Evolutionary conservation across 37 sponge, comb jelly and placozoan genomes (phyloP).

Genomic region (Spongilla lacustris): DNA sequence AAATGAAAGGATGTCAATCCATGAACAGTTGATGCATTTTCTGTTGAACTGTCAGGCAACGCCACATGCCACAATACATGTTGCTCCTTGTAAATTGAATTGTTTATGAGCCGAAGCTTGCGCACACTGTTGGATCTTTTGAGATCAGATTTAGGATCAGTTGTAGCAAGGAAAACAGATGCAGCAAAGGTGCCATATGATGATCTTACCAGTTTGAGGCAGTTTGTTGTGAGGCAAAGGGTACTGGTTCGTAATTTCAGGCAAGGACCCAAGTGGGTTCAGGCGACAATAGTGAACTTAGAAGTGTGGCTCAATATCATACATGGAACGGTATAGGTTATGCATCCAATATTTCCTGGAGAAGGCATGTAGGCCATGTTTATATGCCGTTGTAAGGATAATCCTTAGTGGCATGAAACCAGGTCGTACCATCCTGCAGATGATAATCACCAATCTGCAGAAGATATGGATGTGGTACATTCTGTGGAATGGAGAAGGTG

Average conservation of each 20-base stretch:
- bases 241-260: slow-evolving; percentile 30
- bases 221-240: slow-evolving; percentile 7
- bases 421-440: too few species aligned
- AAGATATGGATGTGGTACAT: too few species aligned
- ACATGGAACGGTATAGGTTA: too few species aligned
- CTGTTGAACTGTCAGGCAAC: not conserved
- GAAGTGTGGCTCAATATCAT: too few species aligned
- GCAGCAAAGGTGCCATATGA: slow-evolving; percentile 14
- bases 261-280: slow-evolving; percentile 28
- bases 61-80: slow-evolving; percentile 8
- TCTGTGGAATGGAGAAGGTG: too few species aligned
- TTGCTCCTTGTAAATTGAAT: not conserved
- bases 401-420: too few species aligned
- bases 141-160: not conserved
- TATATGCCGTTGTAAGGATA: too few species aligned
- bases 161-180: not conserved
- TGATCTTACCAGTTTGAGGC: not conserved
- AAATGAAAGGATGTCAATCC: not conserved
- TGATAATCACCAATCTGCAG: too few species aligned
- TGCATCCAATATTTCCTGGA: too few species aligned
- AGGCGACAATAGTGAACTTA: not conserved
- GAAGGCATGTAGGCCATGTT: too few species aligned
- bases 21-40: not conserved
- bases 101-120: slow-evolving; percentile 7
- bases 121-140: slow-evolving; percentile 25